phyloP scores from a whole-genome alignment of 2,113 vertebrate genomes.

The Gadus chalcogrammus region DNA sequence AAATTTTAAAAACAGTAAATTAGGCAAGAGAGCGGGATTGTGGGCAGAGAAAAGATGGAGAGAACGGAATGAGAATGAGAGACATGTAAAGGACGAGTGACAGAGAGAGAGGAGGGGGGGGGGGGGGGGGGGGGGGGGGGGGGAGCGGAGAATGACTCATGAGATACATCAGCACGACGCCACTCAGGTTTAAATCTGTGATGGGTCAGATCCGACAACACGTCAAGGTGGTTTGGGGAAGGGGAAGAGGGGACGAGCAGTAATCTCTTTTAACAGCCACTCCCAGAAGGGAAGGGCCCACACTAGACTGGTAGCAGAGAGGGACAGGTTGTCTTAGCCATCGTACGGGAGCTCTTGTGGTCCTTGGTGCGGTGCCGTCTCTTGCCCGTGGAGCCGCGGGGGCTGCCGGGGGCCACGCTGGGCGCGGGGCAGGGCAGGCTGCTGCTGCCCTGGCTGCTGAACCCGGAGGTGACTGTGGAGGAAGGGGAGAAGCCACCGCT shows the following conservation, averaged over 20 bases:
- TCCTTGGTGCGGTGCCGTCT: conserved; percentile 86
- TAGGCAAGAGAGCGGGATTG: background rate
- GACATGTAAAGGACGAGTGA: conserved; percentile 27
- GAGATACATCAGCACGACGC: conserved; percentile 25
- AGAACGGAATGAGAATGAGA: conserved; percentile 23
- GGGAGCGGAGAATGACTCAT: conserved; percentile 45
- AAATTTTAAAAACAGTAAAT: conserved; percentile 18
- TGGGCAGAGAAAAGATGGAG: background rate
- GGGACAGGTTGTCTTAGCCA: background rate
- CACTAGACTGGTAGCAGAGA: background rate
- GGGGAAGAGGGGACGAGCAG: background rate
- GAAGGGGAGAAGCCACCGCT: conserved; percentile 88
- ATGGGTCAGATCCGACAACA: conserved; percentile 38
- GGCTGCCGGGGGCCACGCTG: conserved; percentile 80
- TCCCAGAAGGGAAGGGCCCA: background rate
- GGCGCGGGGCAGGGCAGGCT: conserved; percentile 71
- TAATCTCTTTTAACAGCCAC: conserved; percentile 8
- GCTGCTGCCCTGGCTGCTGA: conserved; percentile 84
- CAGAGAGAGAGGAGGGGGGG: conserved; percentile 12
- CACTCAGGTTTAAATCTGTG: conserved; percentile 34
- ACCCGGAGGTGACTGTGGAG: conserved; percentile 80
- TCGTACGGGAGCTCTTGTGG: conserved; percentile 90
- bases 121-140: conserved; percentile 4
- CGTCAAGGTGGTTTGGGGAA: background rate
- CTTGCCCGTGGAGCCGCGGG: conserved; percentile 78